Base-by-base conservation (phyloP, 1,140 invertebrate genomes). In the Tribolium castaneum region DNA sequence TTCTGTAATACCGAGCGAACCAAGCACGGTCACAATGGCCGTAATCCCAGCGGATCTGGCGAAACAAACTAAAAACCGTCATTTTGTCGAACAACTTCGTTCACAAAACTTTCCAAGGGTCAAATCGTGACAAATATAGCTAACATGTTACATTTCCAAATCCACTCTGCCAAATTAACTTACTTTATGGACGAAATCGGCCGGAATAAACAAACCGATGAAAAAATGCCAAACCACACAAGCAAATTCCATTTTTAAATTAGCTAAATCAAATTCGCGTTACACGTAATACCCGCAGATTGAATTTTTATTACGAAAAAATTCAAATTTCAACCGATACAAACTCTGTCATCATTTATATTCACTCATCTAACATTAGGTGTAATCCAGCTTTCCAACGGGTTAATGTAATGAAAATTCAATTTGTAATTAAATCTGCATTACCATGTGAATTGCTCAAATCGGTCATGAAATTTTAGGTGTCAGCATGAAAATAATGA, bases 51-150 rank as follows among this genome's bases (percentile, higher is more conserved):
- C 39, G 80, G 80, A 82, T 82, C 80, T 77, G 54, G 56, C 56
- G 76, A 76, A 81, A 78, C 80, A 78, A 81, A 81, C 81, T 82
- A 78, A 81, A 80, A 81, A 80, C 77, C 73, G 79, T 75, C 79
- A 80, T 80, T 78, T 78, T 75, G 77, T 78, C 72, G 73, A 80
- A 75, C 77, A 78, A 80, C 79, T 78, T 78, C 72, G 54, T 77
- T 80, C 72, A 70, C 59, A 51, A 77, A 78, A 75, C 49, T 72
- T 78, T 78, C 76, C 77, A 76, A 39, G 52, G 77, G 77, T 78
- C 77, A 78, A 62, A 80, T 59, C 51, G 66, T 77, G 76, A 77
- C 76, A 77, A 77, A 77, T 77, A 51, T 71, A 71, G 56, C 56
- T 62, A 62, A 62, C 56, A 62, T 62, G 56, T 30, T 62, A 62